These are phyloP conservation scores for Hermaeophaga mercurialis DNA, from an alignment of 2,888 invertebrate species.

Conservation along the genomic window DNA sequence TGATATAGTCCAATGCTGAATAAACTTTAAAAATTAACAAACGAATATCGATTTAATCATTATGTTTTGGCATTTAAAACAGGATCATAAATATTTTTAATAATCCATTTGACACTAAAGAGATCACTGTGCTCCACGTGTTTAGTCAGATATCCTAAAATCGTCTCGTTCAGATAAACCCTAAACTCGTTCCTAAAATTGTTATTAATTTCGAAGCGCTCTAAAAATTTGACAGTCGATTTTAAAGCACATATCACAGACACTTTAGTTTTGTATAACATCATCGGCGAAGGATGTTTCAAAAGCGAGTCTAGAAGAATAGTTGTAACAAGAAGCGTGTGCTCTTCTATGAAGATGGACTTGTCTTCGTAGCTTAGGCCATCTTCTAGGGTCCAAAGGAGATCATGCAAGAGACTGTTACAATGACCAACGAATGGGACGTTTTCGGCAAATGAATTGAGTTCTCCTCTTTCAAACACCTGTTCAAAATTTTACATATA, in stretches of 20 bases:
- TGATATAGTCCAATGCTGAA: background rate
- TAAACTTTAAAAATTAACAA: background rate
- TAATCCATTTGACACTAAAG: conserved; percentile 43
- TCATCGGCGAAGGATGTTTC: conserved; percentile 44
- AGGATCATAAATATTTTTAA: conserved; percentile 41
- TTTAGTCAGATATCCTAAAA: conserved; percentile 41
- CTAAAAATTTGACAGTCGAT: conserved; percentile 43
- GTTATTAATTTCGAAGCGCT: conserved; percentile 37
- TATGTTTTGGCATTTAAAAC: conserved; percentile 27
- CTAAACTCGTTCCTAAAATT: conserved; percentile 41
- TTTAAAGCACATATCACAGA: conserved; percentile 47
- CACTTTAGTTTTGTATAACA: conserved; percentile 44
- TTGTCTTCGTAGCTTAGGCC: conserved; percentile 47
- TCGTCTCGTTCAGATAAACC: conserved; percentile 40
- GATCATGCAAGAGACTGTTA: conserved; percentile 37
- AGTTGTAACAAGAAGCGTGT: conserved; percentile 47
- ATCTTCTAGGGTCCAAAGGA: conserved; percentile 45
- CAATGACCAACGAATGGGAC: conserved; percentile 40
- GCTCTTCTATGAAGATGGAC: conserved; percentile 51
- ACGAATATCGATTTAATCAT: background rate
- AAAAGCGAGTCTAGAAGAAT: conserved; percentile 44
- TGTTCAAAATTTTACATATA: conserved; percentile 42
- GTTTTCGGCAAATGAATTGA: conserved; percentile 65
- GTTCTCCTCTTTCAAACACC: conserved; percentile 69
- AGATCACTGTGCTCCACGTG: conserved; percentile 41